Conservation (phyloP, 2,888 invertebrate genomes). For the Molanna angustata region DNA sequence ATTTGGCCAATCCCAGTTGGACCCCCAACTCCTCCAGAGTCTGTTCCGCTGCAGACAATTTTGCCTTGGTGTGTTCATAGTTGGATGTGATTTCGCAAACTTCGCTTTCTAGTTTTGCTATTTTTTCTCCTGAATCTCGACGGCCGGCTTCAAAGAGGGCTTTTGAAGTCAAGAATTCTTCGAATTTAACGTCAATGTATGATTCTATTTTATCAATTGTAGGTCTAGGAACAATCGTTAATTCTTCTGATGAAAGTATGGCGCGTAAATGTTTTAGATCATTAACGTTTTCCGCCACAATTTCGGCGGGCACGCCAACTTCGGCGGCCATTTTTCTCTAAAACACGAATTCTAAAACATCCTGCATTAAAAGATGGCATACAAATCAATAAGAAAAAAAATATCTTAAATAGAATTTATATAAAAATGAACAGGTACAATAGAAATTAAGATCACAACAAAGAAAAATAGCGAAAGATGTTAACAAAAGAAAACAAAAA, state of each 20-base stretch:
- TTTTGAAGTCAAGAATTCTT: constrained; percentile 69
- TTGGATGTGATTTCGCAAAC: constrained; percentile 58
- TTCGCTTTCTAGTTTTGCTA: constrained; percentile 53
- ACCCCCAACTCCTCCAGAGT: constrained; percentile 62
- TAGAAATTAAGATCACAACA: too few species aligned
- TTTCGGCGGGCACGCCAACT: constrained; percentile 23
- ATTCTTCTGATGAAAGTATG: constrained; percentile 41
- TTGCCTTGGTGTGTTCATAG: constrained; percentile 61
- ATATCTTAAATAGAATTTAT: too few species aligned
- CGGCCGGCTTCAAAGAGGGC: constrained; percentile 69
- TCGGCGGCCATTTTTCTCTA: constrained; percentile 26
- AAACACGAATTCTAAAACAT: too few species aligned
- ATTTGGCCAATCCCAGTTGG: constrained; percentile 60
- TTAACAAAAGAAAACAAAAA: too few species aligned
- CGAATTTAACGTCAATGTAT: constrained; percentile 61
- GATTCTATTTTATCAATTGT: constrained; percentile 59
- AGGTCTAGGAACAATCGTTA: constrained; percentile 41
- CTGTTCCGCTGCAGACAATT: constrained; percentile 60
- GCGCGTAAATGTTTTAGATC: constrained; percentile 17
- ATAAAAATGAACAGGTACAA: too few species aligned
- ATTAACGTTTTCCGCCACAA: constrained; percentile 7
- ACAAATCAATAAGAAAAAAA: too few species aligned
- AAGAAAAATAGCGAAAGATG: too few species aligned
- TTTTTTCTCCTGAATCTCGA: constrained; percentile 56
- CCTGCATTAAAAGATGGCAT: too few species aligned